These are phyloP conservation scores for Palloptera scutellata DNA, from an alignment of 2,888 invertebrate species.

Conservation along the genomic window DNA sequence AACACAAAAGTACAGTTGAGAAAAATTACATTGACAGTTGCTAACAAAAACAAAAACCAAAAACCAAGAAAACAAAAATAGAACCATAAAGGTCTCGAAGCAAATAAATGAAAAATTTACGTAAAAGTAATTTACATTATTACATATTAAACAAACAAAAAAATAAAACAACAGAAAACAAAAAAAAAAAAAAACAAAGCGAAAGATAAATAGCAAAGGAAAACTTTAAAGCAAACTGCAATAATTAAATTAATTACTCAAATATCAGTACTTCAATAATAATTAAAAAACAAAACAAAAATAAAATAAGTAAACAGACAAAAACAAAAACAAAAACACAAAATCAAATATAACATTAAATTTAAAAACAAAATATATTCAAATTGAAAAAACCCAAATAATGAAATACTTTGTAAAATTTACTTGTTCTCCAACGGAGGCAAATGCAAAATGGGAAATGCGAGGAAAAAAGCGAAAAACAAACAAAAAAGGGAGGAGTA, in stretches of 20 bases:
- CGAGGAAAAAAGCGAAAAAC: background rate
- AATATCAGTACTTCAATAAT: slow-evolving; percentile 15
- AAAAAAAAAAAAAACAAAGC: slow-evolving; percentile 16
- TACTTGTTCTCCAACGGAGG: slow-evolving; percentile 21
- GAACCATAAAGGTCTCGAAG: slow-evolving; percentile 36
- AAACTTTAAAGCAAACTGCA: slow-evolving; percentile 9
- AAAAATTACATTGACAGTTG: slow-evolving; percentile 21
- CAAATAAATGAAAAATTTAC: slow-evolving; percentile 34
- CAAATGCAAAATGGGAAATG: slow-evolving; percentile 29
- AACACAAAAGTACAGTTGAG: slow-evolving; percentile 22
- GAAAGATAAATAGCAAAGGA: slow-evolving; percentile 6
- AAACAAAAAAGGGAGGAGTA: slow-evolving; percentile 21
- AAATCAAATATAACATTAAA: slow-evolving; percentile 40
- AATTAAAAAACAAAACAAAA: slow-evolving; percentile 21
- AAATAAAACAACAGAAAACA: slow-evolving; percentile 12
- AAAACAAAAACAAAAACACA: slow-evolving; percentile 37
- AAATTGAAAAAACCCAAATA: slow-evolving; percentile 26
- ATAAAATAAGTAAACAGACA: slow-evolving; percentile 27
- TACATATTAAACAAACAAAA: slow-evolving; percentile 19
- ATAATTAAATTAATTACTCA: slow-evolving; percentile 23
- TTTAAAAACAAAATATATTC: slow-evolving; percentile 38
- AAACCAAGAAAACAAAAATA: slow-evolving; percentile 22
- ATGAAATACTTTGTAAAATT: slow-evolving; percentile 15
- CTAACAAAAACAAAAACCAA: slow-evolving; percentile 17
- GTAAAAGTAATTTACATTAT: slow-evolving; percentile 4